Evolutionary conservation across 1,140 invertebrate genomes (phyloP).

Genomic region (Battus philenor): DNA sequence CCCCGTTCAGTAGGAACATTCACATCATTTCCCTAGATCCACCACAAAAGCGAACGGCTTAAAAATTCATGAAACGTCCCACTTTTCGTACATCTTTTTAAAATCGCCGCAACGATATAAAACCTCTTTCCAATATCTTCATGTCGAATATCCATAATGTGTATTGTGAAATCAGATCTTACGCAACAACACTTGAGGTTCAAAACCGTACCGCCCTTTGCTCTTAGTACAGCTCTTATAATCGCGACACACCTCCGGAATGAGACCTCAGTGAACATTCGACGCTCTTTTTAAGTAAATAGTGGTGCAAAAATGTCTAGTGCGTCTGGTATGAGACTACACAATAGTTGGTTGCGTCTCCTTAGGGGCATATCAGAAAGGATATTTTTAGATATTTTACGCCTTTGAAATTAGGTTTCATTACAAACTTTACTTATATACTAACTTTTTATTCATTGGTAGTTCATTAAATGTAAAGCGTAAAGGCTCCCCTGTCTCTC

Average conservation of each 20-base stretch:
- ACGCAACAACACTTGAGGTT: neutral
- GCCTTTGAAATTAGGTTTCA: too few relatives aligned
- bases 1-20: slow-evolving; percentile 35
- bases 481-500: too few relatives aligned
- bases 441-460: too few relatives aligned
- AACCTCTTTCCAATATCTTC: slow-evolving; percentile 11
- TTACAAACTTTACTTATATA: too few relatives aligned
- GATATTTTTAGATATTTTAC: too few relatives aligned
- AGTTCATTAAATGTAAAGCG: too few relatives aligned
- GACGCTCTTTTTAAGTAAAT: slow-evolving; percentile 30
- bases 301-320: slow-evolving; percentile 32
- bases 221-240: slow-evolving; percentile 11
- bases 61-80: slow-evolving; percentile 36
- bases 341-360: too few relatives aligned
- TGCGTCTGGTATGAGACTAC: too few relatives aligned
- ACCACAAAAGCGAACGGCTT: slow-evolving; percentile 31
- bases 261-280: slow-evolving; percentile 25
- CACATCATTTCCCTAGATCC: slow-evolving; percentile 33
- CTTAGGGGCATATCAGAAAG: too few relatives aligned
- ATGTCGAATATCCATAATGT: neutral
- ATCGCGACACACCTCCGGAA: slow-evolving; percentile 21
- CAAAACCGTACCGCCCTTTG: neutral
- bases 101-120: slow-evolving; percentile 32
- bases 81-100: slow-evolving; percentile 30
- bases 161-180: slow-evolving; percentile 15